These are phyloP conservation scores for Aulostomus chinensis DNA, from an alignment of 2,797 vertebrate genomes.

Conservation along the genomic window DNA sequence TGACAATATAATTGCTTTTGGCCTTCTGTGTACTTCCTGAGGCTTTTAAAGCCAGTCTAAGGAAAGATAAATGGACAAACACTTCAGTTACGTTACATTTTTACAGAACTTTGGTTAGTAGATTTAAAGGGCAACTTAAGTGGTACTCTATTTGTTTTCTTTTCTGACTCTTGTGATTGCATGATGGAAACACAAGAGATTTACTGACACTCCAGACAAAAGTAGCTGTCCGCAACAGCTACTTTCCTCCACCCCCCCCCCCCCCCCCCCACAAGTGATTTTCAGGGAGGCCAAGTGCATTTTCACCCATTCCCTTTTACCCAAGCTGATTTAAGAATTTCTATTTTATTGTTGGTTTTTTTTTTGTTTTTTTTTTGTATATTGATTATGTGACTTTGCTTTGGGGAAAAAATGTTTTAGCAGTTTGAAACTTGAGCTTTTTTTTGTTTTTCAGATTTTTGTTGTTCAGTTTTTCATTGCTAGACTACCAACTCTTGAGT, in stretches of 20 bases:
- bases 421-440: constrained; percentile 76
- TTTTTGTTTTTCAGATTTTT: constrained; percentile 58
- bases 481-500: constrained; percentile 67
- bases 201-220: constrained; percentile 59
- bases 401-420: constrained; percentile 50
- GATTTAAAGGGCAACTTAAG: constrained; percentile 41
- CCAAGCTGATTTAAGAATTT: constrained; percentile 39
- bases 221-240: constrained; percentile 31
- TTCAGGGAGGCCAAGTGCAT: constrained; percentile 58
- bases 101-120: constrained; percentile 23
- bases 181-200: constrained; percentile 44
- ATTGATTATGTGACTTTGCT: constrained; percentile 57
- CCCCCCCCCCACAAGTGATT: too few relatives aligned
- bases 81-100: constrained; percentile 30
- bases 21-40: constrained; percentile 26
- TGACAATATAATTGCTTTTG: constrained; percentile 28
- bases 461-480: constrained; percentile 59
- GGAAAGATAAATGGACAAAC: constrained; percentile 21
- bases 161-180: constrained; percentile 31
- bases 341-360: constrained; percentile 47
- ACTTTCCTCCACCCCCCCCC: constrained; percentile 32
- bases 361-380: constrained; percentile 44
- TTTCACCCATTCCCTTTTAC: constrained; percentile 48
- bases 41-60: constrained; percentile 16
- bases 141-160: constrained; percentile 52